A percentile compares a stretch with the other conserved stretches of the same genome.
Evolutionary conservation across 2,113 vertebrate species (phyloP).

Genomic region (Thamnophis sirtalis): DNA sequence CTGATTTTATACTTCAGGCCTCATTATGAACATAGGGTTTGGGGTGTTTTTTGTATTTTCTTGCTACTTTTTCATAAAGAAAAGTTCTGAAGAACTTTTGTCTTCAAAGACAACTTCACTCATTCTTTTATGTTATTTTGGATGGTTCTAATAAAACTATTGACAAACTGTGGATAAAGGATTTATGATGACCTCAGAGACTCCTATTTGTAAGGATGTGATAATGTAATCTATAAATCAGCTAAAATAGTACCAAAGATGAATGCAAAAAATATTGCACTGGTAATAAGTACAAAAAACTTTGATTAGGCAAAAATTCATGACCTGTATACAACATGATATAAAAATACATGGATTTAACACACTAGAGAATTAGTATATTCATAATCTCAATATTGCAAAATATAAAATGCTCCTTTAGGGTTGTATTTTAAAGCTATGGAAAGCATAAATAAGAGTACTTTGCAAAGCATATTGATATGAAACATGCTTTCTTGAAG

Average conservation of each 20-base stretch:
- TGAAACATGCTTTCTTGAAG: background rate
- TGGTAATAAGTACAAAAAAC: background rate
- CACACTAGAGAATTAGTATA: background rate
- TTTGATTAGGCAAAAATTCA: background rate
- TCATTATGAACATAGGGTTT: background rate
- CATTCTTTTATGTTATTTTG: background rate
- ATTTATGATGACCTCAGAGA: background rate
- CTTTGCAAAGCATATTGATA: background rate
- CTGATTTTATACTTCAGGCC: background rate
- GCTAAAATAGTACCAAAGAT: background rate
- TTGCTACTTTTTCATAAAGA: background rate
- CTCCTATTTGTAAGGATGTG: background rate
- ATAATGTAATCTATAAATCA: background rate
- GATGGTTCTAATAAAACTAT: background rate
- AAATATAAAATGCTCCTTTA: background rate
- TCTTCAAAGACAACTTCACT: background rate
- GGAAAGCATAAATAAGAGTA: background rate
- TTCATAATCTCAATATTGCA: background rate
- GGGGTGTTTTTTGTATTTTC: background rate
- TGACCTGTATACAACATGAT: background rate
- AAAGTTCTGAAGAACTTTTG: background rate
- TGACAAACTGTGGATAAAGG: background rate
- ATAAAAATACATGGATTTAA: background rate
- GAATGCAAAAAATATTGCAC: background rate
- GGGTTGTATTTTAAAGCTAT: background rate